These are phyloP conservation scores for Psammodynastes pulverulentus DNA, from an alignment of 2,113 vertebrate genomes.

Conservation along the genomic window DNA sequence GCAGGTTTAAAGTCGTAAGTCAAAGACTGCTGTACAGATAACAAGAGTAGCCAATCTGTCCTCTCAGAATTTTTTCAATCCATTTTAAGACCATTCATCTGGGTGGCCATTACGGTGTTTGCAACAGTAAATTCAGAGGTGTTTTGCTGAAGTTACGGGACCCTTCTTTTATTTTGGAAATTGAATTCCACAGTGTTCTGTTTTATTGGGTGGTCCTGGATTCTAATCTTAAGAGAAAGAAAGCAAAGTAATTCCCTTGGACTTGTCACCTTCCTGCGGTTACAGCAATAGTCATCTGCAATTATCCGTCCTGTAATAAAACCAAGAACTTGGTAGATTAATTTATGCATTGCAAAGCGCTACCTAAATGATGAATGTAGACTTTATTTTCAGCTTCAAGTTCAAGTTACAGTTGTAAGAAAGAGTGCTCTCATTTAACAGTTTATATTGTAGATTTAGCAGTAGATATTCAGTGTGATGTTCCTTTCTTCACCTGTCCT, in stretches of 20 bases:
- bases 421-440: background rate
- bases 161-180: background rate
- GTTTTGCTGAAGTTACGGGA: background rate
- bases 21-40: background rate
- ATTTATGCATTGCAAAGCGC: background rate
- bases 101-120: background rate
- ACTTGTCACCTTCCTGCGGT: background rate
- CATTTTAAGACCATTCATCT: background rate
- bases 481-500: constrained; percentile 35
- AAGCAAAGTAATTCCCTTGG: background rate
- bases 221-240: background rate
- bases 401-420: constrained; percentile 7
- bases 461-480: constrained; percentile 37
- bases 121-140: background rate
- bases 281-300: background rate
- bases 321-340: background rate
- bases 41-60: background rate
- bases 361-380: constrained; percentile 1
- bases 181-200: background rate
- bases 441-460: constrained; percentile 51
- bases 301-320: background rate
- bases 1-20: background rate
- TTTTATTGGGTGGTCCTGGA: background rate
- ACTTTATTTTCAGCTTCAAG: background rate
- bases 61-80: background rate